Evolutionary conservation across 2,888 invertebrate genomes (phyloP), one percentile per base, ranked within the genome.

Genomic region (Erannis defoliaria): DNA sequence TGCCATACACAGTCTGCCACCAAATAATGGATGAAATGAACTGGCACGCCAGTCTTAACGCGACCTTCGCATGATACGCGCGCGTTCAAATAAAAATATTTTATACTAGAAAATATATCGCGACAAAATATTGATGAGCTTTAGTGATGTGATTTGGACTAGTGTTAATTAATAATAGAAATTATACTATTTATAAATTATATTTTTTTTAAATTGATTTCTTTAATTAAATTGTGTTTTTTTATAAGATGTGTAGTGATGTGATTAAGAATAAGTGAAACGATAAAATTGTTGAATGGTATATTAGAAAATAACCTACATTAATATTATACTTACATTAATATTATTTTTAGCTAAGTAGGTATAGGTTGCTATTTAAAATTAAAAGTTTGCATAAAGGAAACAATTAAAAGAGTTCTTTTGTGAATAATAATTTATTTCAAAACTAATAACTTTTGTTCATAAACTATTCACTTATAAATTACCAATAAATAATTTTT

Each of bases 41-140:
- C 10, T 10, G 50, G 57, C 68, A 68, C 74, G 75, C 70, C 88
- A 90, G 90, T 90, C 80, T 81, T 73, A 54, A 71, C 80, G 85
- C 86, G 82, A 74, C 82, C 63, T 73, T 80, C 75, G 79, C 56
- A 67, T 62, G 64, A 54, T 71, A 58, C 67, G 78, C 79, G 80
- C 86, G 88, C 81, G 84, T 61, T 35, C 68, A 68, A 71, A 67
- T 64, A 23, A 46, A 53, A 40, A 48, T 74, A 66, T 72, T 67
- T 62, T 9, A 38, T 67, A 51, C 40, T 59, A 60, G 9, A 16
- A 5, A 56, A 45, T 8, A 46, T 33, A 18, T 12, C 29, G 46
- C 62, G 49, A 42, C 31, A 51, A 40, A 19, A 38, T 10, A 12
- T 16, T n/a, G 8, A 29, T 37, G 31, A 37, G 31, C 18, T 33